These are phyloP conservation scores for Calcarius lapponicus DNA, from an alignment of 2,797 vertebrate genomes.

Conservation along the genomic window DNA sequence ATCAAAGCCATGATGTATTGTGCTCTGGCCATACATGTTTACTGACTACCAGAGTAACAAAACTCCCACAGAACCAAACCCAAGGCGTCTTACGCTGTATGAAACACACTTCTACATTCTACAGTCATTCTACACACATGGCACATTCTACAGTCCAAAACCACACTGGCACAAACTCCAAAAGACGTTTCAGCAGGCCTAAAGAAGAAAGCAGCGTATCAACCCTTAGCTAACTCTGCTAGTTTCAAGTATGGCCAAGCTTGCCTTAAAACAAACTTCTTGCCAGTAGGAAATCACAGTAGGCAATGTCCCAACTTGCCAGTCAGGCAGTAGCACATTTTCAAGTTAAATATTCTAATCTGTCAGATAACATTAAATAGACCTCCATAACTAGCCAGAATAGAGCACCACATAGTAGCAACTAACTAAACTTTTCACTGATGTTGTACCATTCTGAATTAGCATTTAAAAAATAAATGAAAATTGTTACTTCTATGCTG, in stretches of 20 bases:
- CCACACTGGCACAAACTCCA: not conserved
- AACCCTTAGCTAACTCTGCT: not conserved
- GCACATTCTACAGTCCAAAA: not conserved
- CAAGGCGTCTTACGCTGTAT: rapidly evolving
- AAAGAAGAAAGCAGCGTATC: not conserved
- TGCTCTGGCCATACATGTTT: rapidly evolving
- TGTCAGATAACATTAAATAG: slow-evolving; percentile 28
- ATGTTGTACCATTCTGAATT: not conserved
- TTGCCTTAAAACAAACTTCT: not conserved
- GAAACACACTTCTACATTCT: not conserved
- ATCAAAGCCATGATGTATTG: not conserved
- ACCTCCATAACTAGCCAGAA: not conserved
- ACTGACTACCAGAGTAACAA: not conserved
- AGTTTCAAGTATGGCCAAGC: not conserved
- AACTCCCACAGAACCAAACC: not conserved
- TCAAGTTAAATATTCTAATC: slow-evolving; percentile 40
- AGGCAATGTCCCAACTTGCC: slow-evolving; percentile 8
- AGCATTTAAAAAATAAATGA: not conserved
- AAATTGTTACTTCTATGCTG: not conserved
- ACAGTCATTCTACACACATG: not conserved
- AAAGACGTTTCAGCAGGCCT: not conserved
- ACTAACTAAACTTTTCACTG: not conserved
- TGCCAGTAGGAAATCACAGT: slow-evolving; percentile 19
- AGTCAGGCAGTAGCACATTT: slow-evolving; percentile 34
- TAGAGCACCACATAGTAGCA: not conserved